These are phyloP conservation scores for cat (Felis catus) DNA, from an alignment of 2,113 vertebrate species.

Conservation along the genomic window DNA sequence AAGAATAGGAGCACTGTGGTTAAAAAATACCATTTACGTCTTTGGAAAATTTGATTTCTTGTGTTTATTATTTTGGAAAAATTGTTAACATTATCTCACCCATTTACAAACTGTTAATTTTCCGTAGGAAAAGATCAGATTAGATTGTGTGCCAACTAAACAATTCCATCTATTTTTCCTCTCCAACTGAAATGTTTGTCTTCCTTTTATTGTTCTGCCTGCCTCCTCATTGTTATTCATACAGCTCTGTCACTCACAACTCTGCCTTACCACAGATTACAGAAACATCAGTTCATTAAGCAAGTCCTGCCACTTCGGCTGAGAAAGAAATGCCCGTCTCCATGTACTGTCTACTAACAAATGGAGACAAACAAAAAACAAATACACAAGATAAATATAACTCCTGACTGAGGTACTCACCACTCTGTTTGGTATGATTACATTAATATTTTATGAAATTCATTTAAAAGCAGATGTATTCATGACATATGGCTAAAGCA, in stretches of 20 bases:
- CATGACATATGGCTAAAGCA: constrained; percentile 58
- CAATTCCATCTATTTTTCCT: constrained; percentile 45
- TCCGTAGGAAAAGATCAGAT: constrained; percentile 56
- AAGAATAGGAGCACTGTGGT: neutral
- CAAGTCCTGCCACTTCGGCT: constrained; percentile 53
- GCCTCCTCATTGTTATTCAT: constrained; percentile 67
- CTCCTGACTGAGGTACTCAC: constrained; percentile 61
- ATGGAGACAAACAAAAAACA: constrained; percentile 68
- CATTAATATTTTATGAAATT: constrained; percentile 80
- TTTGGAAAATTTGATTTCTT: constrained; percentile 49
- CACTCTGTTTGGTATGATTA: constrained; percentile 66
- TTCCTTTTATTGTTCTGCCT: constrained; percentile 61
- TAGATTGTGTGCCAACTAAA: constrained; percentile 56
- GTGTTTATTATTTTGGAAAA: constrained; percentile 48
- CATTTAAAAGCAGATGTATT: constrained; percentile 72
- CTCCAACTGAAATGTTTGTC: constrained; percentile 61
- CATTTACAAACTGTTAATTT: constrained; percentile 69
- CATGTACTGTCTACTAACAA: constrained; percentile 69
- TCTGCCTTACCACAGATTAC: constrained; percentile 66
- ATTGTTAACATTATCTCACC: constrained; percentile 48
- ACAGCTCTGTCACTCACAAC: constrained; percentile 66
- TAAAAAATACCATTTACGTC: constrained; percentile 36
- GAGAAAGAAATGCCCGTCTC: constrained; percentile 64
- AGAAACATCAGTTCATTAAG: constrained; percentile 73
- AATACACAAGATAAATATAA: constrained; percentile 72